phyloP scores from a whole-genome alignment of 2,888 invertebrate species.

The Scaptomyza cyrtandrae region DNA sequence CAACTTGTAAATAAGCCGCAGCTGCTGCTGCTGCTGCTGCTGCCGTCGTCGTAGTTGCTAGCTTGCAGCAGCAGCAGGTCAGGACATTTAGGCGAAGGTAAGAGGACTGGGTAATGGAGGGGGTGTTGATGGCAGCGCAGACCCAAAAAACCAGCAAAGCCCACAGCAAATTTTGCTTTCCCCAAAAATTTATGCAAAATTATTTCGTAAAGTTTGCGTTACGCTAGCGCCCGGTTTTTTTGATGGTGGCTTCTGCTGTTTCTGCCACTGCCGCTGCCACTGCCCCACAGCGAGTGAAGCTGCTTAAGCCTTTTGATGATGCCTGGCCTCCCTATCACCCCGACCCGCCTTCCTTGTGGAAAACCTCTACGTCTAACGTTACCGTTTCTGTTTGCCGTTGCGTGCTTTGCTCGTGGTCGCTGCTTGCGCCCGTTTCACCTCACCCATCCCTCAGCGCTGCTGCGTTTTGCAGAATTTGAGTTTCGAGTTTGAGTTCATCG shows the following conservation, averaged over 20 bases:
- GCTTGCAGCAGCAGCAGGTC: conserved; percentile 23
- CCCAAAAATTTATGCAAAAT: conserved; percentile 81
- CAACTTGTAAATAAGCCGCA: conserved; percentile 80
- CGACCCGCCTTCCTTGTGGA: not conserved
- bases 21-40: conserved; percentile 64
- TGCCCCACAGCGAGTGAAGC: conserved; percentile 47
- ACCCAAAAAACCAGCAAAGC: conserved; percentile 57
- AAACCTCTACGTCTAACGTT: not conserved
- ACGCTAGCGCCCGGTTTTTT: conserved; percentile 65
- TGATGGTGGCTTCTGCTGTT: conserved; percentile 27
- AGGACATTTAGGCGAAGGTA: conserved; percentile 36
- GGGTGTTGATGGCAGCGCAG: not conserved
- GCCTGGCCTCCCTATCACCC: conserved; percentile 25
- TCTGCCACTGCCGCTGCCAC: not conserved
- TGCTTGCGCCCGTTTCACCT: not conserved
- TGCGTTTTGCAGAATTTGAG: conserved; percentile 52
- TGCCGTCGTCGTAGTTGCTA: conserved; percentile 38
- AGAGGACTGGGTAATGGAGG: conserved; percentile 22
- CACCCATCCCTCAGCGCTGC: not conserved
- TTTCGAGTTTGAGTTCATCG: conserved; percentile 70
- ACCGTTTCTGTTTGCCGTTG: conserved; percentile 4
- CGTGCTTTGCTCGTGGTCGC: conserved; percentile 20
- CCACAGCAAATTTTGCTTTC: conserved; percentile 73
- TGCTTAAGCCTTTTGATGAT: conserved; percentile 80
- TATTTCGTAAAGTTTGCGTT: conserved; percentile 77